A percentile compares a stretch with the other conserved stretches of the same genome.
Evolutionary conservation across 2,113 vertebrate species (phyloP).

Genomic region (Cacatua alba): DNA sequence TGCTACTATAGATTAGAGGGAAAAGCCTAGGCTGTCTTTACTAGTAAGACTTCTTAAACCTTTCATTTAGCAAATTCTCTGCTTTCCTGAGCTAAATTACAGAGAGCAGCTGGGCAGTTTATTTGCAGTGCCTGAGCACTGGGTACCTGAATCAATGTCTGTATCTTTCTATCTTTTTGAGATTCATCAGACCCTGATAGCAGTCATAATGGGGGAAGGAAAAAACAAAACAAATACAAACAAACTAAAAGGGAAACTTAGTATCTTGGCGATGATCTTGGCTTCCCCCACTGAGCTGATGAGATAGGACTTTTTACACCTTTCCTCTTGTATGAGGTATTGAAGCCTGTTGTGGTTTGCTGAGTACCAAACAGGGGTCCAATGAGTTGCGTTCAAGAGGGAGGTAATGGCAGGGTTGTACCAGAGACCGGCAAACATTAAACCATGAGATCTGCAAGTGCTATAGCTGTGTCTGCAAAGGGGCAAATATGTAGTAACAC

Average conservation of each 20-base stretch:
- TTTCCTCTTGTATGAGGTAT: background rate
- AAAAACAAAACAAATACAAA: background rate
- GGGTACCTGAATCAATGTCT: background rate
- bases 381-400: background rate
- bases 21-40: background rate
- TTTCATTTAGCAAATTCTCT: background rate
- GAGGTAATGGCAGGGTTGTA: background rate
- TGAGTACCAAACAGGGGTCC: rapidly evolving
- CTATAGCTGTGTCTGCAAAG: background rate
- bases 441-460: background rate
- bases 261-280: background rate
- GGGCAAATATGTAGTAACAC: background rate
- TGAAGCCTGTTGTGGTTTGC: background rate
- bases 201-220: rapidly evolving
- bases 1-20: background rate
- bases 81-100: background rate
- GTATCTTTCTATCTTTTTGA: background rate
- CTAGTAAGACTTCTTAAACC: background rate
- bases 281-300: background rate
- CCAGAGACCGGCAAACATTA: background rate
- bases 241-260: background rate
- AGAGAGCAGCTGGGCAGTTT: background rate
- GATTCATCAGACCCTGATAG: background rate
- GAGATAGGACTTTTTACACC: background rate
- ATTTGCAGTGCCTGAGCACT: background rate